phyloP scores from a whole-genome alignment of 2,113 vertebrate genomes.

The Catharus bicknelli region DNA sequence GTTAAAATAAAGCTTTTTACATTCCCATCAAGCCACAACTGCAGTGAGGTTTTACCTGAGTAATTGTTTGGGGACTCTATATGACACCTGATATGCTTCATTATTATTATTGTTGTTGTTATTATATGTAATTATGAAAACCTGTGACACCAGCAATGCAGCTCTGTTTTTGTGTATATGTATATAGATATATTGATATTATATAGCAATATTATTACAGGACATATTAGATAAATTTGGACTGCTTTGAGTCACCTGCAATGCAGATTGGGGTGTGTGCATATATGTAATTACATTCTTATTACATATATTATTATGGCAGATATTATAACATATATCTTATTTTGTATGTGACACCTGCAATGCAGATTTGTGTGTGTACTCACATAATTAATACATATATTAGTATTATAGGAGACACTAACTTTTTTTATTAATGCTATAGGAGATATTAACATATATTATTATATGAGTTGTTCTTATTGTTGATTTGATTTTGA shows the following conservation, averaged over 20 bases:
- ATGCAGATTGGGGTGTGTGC: not conserved
- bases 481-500: not conserved
- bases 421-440: not conserved
- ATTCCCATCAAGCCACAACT: rapidly evolving
- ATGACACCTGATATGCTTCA: not conserved
- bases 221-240: not conserved
- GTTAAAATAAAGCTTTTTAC: not conserved
- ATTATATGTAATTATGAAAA: not conserved
- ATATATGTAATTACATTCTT: not conserved
- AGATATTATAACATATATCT: not conserved
- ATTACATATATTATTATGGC: not conserved
- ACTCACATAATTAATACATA: not conserved
- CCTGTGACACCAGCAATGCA: not conserved
- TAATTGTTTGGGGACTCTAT: not conserved
- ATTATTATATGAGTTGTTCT: not conserved
- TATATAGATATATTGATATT: not conserved
- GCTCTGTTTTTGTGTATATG: not conserved
- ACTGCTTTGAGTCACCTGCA: not conserved
- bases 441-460: not conserved
- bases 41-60: rapidly evolving
- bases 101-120: not conserved
- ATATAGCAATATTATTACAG: not conserved
- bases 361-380: not conserved
- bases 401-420: not conserved
- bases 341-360: not conserved